Percentiles rank a stretch among this genome's conserved stretches.
Evolutionary conservation across 2,797 vertebrate genomes (phyloP).

Genomic region (Danio jaintianensis): DNA sequence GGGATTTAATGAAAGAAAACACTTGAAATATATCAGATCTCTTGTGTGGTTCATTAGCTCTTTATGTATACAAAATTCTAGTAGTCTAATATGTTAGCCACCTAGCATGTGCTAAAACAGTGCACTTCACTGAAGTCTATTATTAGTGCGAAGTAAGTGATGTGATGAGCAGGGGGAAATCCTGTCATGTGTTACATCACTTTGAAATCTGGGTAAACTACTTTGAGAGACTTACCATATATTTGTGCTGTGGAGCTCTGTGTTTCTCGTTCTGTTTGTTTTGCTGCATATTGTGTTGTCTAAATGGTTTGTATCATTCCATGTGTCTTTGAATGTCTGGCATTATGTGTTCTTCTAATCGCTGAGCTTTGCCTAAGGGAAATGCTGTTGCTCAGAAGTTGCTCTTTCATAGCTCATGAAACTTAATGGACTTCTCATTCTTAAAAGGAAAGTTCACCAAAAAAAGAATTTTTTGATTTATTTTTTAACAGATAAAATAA

Average conservation of each 20-base stretch:
- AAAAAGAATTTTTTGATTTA: background rate
- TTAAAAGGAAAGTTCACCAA: conserved; percentile 13
- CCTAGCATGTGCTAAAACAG: conserved; percentile 67
- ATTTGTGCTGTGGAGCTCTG: background rate
- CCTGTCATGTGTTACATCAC: background rate
- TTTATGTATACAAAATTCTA: conserved; percentile 59
- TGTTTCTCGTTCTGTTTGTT: background rate
- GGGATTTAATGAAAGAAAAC: conserved; percentile 26
- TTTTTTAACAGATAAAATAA: no score
- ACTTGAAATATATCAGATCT: conserved; percentile 25
- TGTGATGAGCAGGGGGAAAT: conserved; percentile 16
- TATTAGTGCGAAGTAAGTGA: conserved; percentile 8
- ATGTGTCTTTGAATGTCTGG: conserved; percentile 2
- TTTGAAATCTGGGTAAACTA: conserved; percentile 7
- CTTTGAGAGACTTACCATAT: conserved; percentile 18
- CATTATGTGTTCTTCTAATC: background rate
- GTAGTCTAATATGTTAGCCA: conserved; percentile 23
- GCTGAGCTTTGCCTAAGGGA: background rate
- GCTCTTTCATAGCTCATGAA: conserved; percentile 10
- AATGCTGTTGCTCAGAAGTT: conserved; percentile 12
- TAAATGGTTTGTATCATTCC: conserved; percentile 11
- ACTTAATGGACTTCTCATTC: background rate
- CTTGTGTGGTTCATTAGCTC: conserved; percentile 48
- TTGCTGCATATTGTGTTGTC: conserved; percentile 8
- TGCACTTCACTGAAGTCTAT: background rate